A percentile compares a stretch with the other conserved stretches of the same genome.
phyloP scores from a whole-genome alignment of 1,140 invertebrate species.

The Teleogryllus occipitalis region DNA sequence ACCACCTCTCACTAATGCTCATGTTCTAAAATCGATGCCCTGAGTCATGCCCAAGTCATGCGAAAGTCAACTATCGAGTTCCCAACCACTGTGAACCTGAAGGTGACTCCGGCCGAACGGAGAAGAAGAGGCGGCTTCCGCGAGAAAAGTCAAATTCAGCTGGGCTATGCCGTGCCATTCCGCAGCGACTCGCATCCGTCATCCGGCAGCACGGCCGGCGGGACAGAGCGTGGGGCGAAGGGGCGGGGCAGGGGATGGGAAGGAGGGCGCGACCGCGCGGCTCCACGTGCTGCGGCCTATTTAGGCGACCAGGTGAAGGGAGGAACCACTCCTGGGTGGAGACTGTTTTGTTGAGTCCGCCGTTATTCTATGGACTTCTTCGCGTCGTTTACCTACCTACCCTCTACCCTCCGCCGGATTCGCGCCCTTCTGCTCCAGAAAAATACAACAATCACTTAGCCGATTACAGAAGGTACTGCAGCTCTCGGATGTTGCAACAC shows the following conservation, averaged over 20 bases:
- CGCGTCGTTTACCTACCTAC: not conserved
- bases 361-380: not conserved
- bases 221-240: no score
- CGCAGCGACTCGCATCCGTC: not conserved
- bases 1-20: no score
- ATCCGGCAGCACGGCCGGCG: not conserved
- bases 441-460: no score
- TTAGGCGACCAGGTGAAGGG: not conserved
- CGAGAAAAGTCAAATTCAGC: not conserved
- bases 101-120: no score
- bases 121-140: not conserved
- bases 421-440: no score
- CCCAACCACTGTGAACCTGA: no score
- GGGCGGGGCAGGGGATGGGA: not conserved
- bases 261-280: not conserved
- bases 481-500: no score
- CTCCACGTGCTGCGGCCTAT: not conserved
- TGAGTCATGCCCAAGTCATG: no score
- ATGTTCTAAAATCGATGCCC: no score
- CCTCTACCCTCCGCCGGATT: no score
- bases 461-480: no score
- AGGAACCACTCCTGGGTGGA: not conserved
- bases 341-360: not conserved
- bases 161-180: not conserved
- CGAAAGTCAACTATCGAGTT: no score